Conservation (phyloP, 2,888 invertebrate genomes). For the Drosophila mulleri region DNA sequence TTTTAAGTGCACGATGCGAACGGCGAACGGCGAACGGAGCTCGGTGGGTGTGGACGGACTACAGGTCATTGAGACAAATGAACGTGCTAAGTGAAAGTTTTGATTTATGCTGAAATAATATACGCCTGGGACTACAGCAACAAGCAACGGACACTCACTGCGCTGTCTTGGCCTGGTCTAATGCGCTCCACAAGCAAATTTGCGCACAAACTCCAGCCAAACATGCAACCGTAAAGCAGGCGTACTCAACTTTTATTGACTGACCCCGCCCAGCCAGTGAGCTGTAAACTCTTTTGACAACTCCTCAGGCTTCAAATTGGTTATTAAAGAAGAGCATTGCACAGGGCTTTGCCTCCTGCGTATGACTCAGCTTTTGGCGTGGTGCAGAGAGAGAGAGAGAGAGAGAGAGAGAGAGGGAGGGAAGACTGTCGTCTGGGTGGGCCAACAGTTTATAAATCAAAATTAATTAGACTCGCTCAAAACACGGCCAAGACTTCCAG, state of each 20-base stretch:
- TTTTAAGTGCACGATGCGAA: conserved; percentile 54
- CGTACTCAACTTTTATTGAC: not conserved
- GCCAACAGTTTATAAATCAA: conserved; percentile 58
- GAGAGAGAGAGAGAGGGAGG: no score
- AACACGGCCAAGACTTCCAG: conserved; percentile 52
- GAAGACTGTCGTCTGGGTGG: conserved; percentile 43
- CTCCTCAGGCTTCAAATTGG: conserved; percentile 59
- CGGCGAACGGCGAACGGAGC: conserved; percentile 19
- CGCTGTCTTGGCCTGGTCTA: not conserved
- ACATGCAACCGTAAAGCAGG: conserved; percentile 56
- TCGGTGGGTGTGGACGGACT: conserved; percentile 17
- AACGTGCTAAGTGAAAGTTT: conserved; percentile 80
- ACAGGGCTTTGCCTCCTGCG: not conserved
- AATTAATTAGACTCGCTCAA: conserved; percentile 63
- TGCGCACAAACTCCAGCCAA: conserved; percentile 46
- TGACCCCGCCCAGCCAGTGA: not conserved
- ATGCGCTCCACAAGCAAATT: conserved; percentile 31
- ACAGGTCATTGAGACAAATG: conserved; percentile 80
- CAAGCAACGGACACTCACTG: conserved; percentile 5
- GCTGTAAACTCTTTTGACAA: conserved; percentile 47
- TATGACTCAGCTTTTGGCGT: conserved; percentile 40
- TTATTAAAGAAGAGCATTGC: conserved; percentile 17
- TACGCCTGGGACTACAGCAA: conserved; percentile 66
- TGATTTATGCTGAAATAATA: conserved; percentile 80
- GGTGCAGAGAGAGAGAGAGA: not conserved